phyloP scores from a whole-genome alignment of 2,113 vertebrate species.

The Isurus oxyrinchus region DNA sequence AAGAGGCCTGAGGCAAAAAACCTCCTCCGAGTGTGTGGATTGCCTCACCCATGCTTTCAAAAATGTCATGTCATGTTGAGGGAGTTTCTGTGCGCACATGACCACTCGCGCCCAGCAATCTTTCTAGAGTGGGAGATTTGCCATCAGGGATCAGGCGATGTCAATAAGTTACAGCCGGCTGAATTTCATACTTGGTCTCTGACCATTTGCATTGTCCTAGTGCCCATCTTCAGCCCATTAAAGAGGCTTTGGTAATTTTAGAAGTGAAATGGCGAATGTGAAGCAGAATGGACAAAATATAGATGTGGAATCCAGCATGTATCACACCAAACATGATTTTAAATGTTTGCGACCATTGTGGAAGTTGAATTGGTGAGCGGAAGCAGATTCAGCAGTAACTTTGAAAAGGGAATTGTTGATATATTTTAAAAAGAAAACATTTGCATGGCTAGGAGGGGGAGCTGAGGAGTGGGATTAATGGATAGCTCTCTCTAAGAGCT shows the following conservation, averaged over 20 bases:
- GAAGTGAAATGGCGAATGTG: not conserved
- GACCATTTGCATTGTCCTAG: not conserved
- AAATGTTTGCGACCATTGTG: not conserved
- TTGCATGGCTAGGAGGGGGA: not conserved
- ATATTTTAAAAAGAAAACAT: not conserved
- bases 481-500: not conserved
- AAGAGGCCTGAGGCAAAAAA: not conserved
- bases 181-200: not conserved
- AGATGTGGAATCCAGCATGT: not conserved
- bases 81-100: not conserved
- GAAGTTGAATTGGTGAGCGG: not conserved
- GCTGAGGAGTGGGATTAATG: not conserved
- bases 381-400: not conserved
- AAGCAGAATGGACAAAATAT: not conserved
- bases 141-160: not conserved
- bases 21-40: not conserved
- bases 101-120: not conserved
- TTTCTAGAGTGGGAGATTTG: not conserved
- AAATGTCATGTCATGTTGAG: not conserved
- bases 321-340: not conserved
- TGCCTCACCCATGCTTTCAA: not conserved
- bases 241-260: not conserved
- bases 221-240: not conserved
- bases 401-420: not conserved
- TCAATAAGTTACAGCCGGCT: not conserved